Base-by-base conservation (phyloP, 2,797 vertebrate species). In the Muraenolepis orangiensis region DNA sequence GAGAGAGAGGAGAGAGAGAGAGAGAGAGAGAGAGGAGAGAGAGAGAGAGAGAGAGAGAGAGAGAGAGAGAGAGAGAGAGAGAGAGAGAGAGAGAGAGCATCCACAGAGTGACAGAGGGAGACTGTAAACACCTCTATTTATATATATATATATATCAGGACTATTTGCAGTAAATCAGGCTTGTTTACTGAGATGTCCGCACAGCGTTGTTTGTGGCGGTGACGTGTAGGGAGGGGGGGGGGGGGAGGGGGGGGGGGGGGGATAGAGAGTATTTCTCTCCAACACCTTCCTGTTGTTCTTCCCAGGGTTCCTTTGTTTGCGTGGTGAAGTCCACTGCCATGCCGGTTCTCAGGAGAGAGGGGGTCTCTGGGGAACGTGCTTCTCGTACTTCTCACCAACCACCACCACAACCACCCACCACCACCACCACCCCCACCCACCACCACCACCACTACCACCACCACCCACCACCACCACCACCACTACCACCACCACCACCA, bases 241-340 rank as follows among this genome's bases (percentile, higher is more conserved):
- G n/a, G n/a, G n/a, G n/a, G n/a, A n/a, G n/a, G n/a, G n/a, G n/a
- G n/a, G n/a, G n/a, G 95, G 95, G 97, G 94, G 95, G 95, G 96
- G 95, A 95, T 96, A 93, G 85, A 92, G 96, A 93, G 95, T 94
- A 97, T 98, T 99, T 99, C 96, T 98, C 98, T 99, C 97, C 96
- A 97, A 95, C 92, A 92, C 95, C 94, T 98, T 99, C 97, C 98
- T 99, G 98, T 98, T 99, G 94, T 98, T 98, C 91, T 94, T 93
- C 93, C 51, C 51, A 57, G 89, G 78, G 91, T 93, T 91, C 96
- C 96, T 98, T 99, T 99, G 97, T 99, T 97, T 96, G 93, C n/a
- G 95, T 94, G 93, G 92, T 90, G 92, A 94, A 30, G 94, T 87
- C 93, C 94, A 93, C 93, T 90, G 89, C 91, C 91, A 93, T 94